phyloP scores from a whole-genome alignment of 2,888 invertebrate genomes.

The Coenonympha arcania region DNA sequence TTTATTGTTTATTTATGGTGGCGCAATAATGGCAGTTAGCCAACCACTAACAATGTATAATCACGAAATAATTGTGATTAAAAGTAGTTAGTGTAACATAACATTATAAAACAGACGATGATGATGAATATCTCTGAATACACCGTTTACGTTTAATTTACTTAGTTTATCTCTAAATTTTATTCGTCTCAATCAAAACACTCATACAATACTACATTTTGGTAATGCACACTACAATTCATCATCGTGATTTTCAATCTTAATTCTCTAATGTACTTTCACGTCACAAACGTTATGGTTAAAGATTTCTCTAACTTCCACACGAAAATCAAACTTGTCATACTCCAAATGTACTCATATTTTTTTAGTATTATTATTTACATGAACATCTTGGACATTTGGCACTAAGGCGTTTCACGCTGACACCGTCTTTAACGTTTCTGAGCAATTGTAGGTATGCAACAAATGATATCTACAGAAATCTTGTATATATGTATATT shows the following conservation, averaged over 20 bases:
- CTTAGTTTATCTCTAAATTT: not conserved
- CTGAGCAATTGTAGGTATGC: slow-evolving; percentile 75
- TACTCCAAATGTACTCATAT: slow-evolving; percentile 37
- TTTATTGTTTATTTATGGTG: slow-evolving; percentile 31
- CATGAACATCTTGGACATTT: slow-evolving; percentile 52
- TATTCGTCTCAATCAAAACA: not conserved
- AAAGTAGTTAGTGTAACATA: not conserved
- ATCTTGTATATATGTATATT: too few relatives aligned
- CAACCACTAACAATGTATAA: slow-evolving; percentile 35
- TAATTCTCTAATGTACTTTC: not conserved
- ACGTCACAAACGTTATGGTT: not conserved
- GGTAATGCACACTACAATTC: not conserved
- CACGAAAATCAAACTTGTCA: slow-evolving; percentile 29
- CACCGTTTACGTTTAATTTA: not conserved
- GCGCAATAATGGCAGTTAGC: slow-evolving; percentile 43
- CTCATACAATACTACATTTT: not conserved
- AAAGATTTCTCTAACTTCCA: slow-evolving; percentile 1
- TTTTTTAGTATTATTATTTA: slow-evolving; percentile 27
- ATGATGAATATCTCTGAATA: not conserved
- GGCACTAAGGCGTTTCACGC: slow-evolving; percentile 67
- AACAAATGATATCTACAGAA: slow-evolving; percentile 62
- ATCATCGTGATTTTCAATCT: not conserved
- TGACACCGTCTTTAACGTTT: slow-evolving; percentile 57
- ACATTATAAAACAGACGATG: not conserved
- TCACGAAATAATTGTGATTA: slow-evolving; percentile 1